Evolutionary conservation across 1,140 invertebrate genomes (phyloP), one percentile per base, ranked within the genome.

Genomic region (Palaemon carinicauda): DNA sequence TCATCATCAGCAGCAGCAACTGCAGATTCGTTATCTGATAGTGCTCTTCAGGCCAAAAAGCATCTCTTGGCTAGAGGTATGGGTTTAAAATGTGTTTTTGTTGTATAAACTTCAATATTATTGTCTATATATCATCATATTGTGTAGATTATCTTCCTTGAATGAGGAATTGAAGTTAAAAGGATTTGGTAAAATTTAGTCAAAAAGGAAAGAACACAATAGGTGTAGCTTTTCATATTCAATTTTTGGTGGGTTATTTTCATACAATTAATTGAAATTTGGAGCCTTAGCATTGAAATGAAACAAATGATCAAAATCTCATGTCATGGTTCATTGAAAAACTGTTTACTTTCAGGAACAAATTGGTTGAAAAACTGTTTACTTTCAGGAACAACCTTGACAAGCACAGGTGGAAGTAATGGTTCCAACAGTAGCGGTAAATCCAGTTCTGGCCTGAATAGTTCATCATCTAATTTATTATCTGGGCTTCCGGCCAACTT

Each of bases 31-130:
- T 41, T 88, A 50, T 88, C 88, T 29, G 82, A 82, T n/a, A 88
- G 80, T 71, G 88, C 88, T 53, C 83, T 88, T 15, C 88, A 88
- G 54, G 88, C 88, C 12, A 82, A 88, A 65, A 88, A 82, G 21
- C 88, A 88, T 80, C 82, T 88, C 1, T 77, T 88, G 83, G 88
- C 88, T 27, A 88, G 88, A 75, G 88, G 88, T 88, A 52, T 29
- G 79, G 52, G 60, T 75, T 29, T 21, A 24, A 52, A 52, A 29
- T 27, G 19, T 50, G 7, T 52, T 29, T 52, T 15, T 51, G 24
- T 27, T 74, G n/a, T 31, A n/a, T n/a, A n/a, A n/a, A n/a, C n/a
- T n/a, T n/a, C n/a, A n/a, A n/a, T n/a, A n/a, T n/a, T n/a, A n/a
- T n/a, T n/a, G n/a, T n/a, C n/a, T n/a, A n/a, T n/a, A n/a, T n/a